A percentile compares a stretch with the other conserved stretches of the same genome.
phyloP scores from a whole-genome alignment of 2,797 vertebrate genomes.

The Lacerta agilis region DNA sequence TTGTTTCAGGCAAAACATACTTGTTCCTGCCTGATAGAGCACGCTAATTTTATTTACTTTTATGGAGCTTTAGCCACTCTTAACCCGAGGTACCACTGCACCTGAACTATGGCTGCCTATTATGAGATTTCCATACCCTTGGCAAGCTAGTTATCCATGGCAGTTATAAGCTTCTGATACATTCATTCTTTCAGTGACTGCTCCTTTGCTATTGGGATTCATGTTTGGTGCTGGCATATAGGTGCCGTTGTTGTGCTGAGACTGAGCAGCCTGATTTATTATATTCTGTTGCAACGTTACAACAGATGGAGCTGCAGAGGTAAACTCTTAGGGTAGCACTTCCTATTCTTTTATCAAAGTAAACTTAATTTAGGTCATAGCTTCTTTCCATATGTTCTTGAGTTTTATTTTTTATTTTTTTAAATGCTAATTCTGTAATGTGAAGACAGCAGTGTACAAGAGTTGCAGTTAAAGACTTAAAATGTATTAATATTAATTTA shows the following conservation, averaged over 20 bases:
- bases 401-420: no score
- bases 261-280: not conserved
- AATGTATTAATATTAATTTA: slow-evolving; percentile 33
- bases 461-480: not conserved
- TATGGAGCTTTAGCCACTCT: not conserved
- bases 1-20: not conserved
- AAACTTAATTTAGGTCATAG: not conserved
- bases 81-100: no score
- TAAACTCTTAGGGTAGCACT: not conserved
- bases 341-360: not conserved
- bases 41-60: not conserved
- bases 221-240: not conserved
- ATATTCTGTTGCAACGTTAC: not conserved
- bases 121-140: not conserved
- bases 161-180: not conserved
- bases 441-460: not conserved
- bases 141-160: not conserved
- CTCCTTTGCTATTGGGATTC: not conserved
- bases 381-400: not conserved
- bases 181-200: not conserved
- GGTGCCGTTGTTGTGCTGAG: no score
- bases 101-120: no score
- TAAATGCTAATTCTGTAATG: not conserved
- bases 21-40: not conserved
- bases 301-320: not conserved